Evolutionary conservation across 2,888 invertebrate genomes (phyloP).

Genomic region (Meandrusa payeni): DNA sequence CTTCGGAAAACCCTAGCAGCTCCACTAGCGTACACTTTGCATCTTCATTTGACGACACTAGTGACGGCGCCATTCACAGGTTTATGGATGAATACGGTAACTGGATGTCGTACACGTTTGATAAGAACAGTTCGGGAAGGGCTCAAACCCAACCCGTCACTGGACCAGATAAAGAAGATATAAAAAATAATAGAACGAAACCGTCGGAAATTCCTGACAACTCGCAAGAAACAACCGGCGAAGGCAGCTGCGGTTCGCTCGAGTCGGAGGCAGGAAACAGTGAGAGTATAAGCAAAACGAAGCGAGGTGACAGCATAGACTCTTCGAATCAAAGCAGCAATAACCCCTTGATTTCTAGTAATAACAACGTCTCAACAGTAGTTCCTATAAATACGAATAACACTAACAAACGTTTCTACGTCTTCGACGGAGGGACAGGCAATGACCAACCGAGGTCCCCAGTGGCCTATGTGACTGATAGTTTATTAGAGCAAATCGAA

Average conservation of each 20-base stretch:
- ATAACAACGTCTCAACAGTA: constrained; percentile 67
- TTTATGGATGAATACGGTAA: constrained; percentile 93
- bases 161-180: constrained; percentile 58
- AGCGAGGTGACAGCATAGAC: constrained; percentile 66
- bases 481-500: constrained; percentile 71
- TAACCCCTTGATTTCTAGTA: constrained; percentile 69
- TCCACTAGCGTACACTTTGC: constrained; percentile 83
- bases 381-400: constrained; percentile 69
- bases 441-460: constrained; percentile 68
- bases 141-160: constrained; percentile 65
- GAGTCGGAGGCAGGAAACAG: constrained; percentile 69
- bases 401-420: constrained; percentile 68
- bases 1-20: constrained; percentile 49
- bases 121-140: constrained; percentile 85
- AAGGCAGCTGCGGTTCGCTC: constrained; percentile 73
- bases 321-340: constrained; percentile 78
- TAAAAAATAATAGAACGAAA: constrained; percentile 49
- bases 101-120: constrained; percentile 92
- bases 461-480: constrained; percentile 72
- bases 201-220: constrained; percentile 57
- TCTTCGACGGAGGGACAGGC: constrained; percentile 69
- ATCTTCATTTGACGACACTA: constrained; percentile 90
- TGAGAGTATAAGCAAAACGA: constrained; percentile 57
- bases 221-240: constrained; percentile 63
- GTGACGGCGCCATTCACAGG: constrained; percentile 91